Evolutionary conservation across 2,888 invertebrate genomes (phyloP).

Genomic region (Vandiemenella viatica): DNA sequence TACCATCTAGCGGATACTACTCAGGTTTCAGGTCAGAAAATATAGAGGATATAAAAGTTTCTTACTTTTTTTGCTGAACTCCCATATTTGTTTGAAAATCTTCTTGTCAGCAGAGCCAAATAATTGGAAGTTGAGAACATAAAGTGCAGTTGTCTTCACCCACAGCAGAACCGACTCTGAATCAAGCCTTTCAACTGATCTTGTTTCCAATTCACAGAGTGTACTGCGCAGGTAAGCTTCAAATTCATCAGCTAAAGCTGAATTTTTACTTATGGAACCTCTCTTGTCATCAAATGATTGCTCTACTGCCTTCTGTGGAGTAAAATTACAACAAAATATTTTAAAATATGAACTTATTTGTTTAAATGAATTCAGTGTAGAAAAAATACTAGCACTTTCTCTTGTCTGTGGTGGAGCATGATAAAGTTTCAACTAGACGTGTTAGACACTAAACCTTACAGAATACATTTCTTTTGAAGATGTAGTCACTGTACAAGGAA

Average conservation of each 20-base stretch:
- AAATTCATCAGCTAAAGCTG: conserved; percentile 45
- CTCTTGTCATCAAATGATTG: conserved; percentile 18
- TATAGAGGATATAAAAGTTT: no score
- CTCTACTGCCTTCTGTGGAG: conserved; percentile 17
- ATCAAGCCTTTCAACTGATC: conserved; percentile 32
- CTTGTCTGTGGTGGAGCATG: no score
- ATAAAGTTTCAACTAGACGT: no score
- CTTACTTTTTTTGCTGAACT: conserved; percentile 64
- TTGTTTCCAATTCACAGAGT: conserved; percentile 40
- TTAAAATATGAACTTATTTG: no score
- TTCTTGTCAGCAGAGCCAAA: conserved; percentile 69
- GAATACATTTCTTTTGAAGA: no score
- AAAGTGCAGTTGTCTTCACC: conserved; percentile 49
- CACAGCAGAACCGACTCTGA: conserved; percentile 37
- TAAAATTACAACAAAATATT: no score
- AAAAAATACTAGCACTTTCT: no score
- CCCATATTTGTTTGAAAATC: conserved; percentile 52
- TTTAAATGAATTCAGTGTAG: no score
- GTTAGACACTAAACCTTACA: no score
- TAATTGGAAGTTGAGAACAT: conserved; percentile 50
- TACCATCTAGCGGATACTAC: not conserved
- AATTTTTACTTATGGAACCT: conserved; percentile 17
- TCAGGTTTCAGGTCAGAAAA: no score
- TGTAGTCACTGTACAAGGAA: no score
- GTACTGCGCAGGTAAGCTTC: conserved; percentile 46